Evolutionary conservation across 2,888 invertebrate genomes (phyloP).

Genomic region (Rosalia funebris): DNA sequence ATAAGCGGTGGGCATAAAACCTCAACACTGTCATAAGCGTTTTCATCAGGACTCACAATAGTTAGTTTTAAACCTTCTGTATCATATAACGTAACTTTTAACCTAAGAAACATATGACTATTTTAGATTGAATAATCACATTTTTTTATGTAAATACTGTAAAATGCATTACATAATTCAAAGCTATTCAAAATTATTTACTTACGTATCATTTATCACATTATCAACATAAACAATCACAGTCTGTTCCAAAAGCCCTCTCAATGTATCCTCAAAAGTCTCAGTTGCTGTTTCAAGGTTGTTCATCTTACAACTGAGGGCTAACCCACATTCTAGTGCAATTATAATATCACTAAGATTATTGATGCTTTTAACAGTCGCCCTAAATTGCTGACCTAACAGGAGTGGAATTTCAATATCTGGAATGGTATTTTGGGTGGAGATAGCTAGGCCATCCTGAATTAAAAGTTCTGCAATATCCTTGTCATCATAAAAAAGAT

Average conservation of each 20-base stretch:
- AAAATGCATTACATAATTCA: no score
- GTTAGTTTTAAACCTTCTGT: slow-evolving; percentile 65
- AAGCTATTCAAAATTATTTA: no score
- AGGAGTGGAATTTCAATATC: slow-evolving; percentile 62
- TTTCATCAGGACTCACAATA: slow-evolving; percentile 68
- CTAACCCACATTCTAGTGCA: slow-evolving; percentile 63
- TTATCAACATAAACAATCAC: slow-evolving; percentile 65
- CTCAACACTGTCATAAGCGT: slow-evolving; percentile 66
- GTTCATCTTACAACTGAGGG: slow-evolving; percentile 66
- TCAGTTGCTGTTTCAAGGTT: slow-evolving; percentile 64
- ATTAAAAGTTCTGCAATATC: slow-evolving; percentile 51
- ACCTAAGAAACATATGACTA: slow-evolving; percentile 64
- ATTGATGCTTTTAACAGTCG: slow-evolving; percentile 62
- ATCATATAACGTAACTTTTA: slow-evolving; percentile 75
- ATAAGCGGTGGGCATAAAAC: slow-evolving; percentile 73
- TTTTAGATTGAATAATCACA: neutral
- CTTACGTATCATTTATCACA: slow-evolving; percentile 63
- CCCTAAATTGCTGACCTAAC: slow-evolving; percentile 63
- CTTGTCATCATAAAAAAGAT: slow-evolving; percentile 47
- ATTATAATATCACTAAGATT: slow-evolving; percentile 63
- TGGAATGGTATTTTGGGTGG: slow-evolving; percentile 23
- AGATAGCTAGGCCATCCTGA: slow-evolving; percentile 50
- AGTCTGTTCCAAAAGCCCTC: slow-evolving; percentile 64
- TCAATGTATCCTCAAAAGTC: slow-evolving; percentile 66
- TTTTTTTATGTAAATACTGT: slow-evolving; percentile 6